These are phyloP conservation scores for Seriola dumerili DNA, from an alignment of 2,113 vertebrate genomes.

Conservation along the genomic window DNA sequence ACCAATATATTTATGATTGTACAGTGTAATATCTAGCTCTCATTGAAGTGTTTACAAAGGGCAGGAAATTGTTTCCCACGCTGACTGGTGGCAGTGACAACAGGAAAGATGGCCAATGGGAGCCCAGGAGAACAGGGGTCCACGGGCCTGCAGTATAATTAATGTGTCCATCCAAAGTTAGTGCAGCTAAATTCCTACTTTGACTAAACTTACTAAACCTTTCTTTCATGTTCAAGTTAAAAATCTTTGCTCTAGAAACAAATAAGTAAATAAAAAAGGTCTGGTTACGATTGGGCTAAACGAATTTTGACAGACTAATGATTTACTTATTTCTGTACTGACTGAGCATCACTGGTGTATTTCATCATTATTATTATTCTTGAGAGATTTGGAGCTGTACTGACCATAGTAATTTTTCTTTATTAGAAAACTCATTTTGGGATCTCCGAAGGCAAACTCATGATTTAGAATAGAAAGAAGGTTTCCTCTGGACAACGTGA, in stretches of 20 bases:
- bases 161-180: constrained; percentile 16
- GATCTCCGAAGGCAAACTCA: constrained; percentile 39
- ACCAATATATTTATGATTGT: constrained; percentile 71
- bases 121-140: constrained; percentile 1
- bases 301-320: constrained; percentile 18
- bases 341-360: constrained; percentile 39
- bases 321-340: constrained; percentile 43
- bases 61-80: constrained; percentile 72
- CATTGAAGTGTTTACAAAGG: constrained; percentile 71
- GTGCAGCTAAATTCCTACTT: constrained; percentile 28
- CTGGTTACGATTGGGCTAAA: constrained; percentile 13
- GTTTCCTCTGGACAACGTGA: constrained; percentile 61
- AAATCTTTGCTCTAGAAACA: neutral
- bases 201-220: neutral
- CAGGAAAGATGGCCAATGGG: constrained; percentile 24
- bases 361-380: constrained; percentile 59
- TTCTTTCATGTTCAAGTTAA: constrained; percentile 15
- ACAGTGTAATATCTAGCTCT: constrained; percentile 63
- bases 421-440: constrained; percentile 50
- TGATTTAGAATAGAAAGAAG: constrained; percentile 53
- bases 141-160: neutral
- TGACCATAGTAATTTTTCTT: constrained; percentile 31
- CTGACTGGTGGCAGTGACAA: constrained; percentile 58
- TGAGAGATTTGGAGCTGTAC: constrained; percentile 28
- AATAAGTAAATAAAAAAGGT: neutral